phyloP scores from a whole-genome alignment of 23 tunicate genomes.

The Botrylloides violaceus region DNA sequence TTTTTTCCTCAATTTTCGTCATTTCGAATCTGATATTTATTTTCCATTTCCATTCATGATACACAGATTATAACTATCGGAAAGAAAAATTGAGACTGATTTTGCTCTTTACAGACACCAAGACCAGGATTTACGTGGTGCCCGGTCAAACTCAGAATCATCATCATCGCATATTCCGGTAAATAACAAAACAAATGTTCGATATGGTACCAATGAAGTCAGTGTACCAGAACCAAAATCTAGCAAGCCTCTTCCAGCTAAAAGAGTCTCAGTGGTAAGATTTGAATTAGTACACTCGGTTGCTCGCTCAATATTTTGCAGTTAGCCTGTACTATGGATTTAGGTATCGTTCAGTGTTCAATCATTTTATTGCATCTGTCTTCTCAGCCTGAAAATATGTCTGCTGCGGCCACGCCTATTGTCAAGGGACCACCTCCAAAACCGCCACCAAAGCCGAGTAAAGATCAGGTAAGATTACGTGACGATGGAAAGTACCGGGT shows the following conservation, averaged over 20 bases:
- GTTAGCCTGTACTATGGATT: too few relatives aligned
- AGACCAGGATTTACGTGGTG: slow-evolving; percentile 1
- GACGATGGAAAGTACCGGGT: too few relatives aligned
- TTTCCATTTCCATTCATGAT: too few relatives aligned
- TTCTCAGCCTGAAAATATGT: neutral
- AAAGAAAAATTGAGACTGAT: neutral
- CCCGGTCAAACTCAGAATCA: slow-evolving; percentile 20
- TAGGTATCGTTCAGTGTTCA: too few relatives aligned
- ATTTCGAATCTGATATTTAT: too few relatives aligned
- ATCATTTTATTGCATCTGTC: too few relatives aligned
- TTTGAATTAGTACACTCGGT: neutral
- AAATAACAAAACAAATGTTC: neutral
- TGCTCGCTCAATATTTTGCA: neutral
- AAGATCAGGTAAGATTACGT: slow-evolving; percentile 45
- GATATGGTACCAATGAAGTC: neutral
- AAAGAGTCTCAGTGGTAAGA: neutral
- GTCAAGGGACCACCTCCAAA: slow-evolving; percentile 65
- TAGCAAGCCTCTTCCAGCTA: neutral
- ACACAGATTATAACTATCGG: too few relatives aligned
- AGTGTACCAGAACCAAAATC: neutral
- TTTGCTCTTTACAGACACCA: slow-evolving; percentile 11
- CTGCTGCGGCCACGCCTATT: neutral
- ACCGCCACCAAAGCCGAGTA: slow-evolving; percentile 83
- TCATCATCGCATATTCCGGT: too few relatives aligned
- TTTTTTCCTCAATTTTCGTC: too few relatives aligned